Evolutionary conservation across 2,888 invertebrate species (phyloP).

Genomic region (Caenorhabditis imperialis): DNA sequence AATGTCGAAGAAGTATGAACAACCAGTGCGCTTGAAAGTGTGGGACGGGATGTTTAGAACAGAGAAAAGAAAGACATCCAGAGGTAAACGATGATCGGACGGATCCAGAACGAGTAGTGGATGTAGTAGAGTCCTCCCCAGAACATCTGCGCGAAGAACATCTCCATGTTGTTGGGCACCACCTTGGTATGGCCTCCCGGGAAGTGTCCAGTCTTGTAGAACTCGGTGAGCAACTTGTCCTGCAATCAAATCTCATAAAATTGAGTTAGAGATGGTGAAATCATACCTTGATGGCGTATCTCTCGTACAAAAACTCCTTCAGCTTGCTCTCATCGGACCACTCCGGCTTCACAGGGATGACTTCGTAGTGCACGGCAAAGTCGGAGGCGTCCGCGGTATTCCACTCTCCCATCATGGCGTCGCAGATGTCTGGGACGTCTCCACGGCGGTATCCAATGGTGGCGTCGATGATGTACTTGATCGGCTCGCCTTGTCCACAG

Average conservation of each 20-base stretch:
- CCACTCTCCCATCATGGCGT: slow-evolving; percentile 74
- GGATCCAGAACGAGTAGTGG: slow-evolving; percentile 71
- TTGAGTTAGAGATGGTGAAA: not conserved
- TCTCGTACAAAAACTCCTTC: slow-evolving; percentile 89
- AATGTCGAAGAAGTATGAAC: not conserved
- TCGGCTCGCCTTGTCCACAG: slow-evolving; percentile 64
- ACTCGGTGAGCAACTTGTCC: slow-evolving; percentile 72
- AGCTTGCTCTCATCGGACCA: slow-evolving; percentile 84
- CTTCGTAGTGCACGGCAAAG: slow-evolving; percentile 71
- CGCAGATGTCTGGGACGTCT: slow-evolving; percentile 61
- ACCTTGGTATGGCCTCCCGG: slow-evolving; percentile 62
- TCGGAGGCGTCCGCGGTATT: slow-evolving; percentile 56
- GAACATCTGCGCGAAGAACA: slow-evolving; percentile 66
- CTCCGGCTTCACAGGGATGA: slow-evolving; percentile 63
- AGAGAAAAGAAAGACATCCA: slow-evolving; percentile 38
- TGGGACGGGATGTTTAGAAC: slow-evolving; percentile 7
- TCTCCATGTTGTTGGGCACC: slow-evolving; percentile 47
- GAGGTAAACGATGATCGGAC: slow-evolving; percentile 53
- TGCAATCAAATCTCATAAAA: slow-evolving; percentile 32
- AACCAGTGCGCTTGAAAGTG: too few relatives aligned
- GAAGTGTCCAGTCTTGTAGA: slow-evolving; percentile 72
- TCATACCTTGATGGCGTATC: slow-evolving; percentile 88
- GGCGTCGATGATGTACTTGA: slow-evolving; percentile 75
- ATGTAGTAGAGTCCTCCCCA: slow-evolving; percentile 72
- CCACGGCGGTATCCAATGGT: slow-evolving; percentile 75